A percentile compares a stretch with the other conserved stretches of the same genome.
These are phyloP conservation scores for Psilopogon haemacephalus DNA, from an alignment of 2,113 vertebrate genomes.

Conservation along the genomic window DNA sequence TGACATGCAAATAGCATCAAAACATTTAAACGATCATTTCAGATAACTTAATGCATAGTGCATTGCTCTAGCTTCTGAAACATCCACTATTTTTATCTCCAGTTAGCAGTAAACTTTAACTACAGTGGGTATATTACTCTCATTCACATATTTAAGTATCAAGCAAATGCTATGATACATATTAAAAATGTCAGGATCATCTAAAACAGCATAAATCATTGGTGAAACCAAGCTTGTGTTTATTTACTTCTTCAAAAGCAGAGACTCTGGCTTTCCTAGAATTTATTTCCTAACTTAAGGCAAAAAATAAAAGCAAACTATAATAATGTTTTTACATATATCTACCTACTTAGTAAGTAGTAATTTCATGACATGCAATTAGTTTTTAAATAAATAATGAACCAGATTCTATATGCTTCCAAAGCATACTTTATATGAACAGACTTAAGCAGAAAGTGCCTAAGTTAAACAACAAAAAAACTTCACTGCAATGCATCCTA, in stretches of 20 bases:
- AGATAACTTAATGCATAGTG: neutral
- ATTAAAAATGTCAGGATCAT: neutral
- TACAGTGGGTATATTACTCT: neutral
- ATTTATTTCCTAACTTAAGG: neutral
- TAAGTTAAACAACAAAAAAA: neutral
- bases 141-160: neutral
- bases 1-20: neutral
- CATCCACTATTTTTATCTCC: neutral
- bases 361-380: neutral
- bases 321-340: neutral
- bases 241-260: neutral
- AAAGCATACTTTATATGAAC: neutral
- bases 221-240: neutral
- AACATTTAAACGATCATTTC: neutral
- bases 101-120: neutral
- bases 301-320: neutral
- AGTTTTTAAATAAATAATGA: neutral
- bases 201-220: neutral
- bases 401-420: neutral
- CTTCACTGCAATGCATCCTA: neutral
- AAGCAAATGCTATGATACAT: neutral
- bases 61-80: constrained; percentile 9
- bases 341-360: neutral
- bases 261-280: neutral
- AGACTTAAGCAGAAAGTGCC: neutral